These are phyloP conservation scores for Scolopax mira DNA, from an alignment of 2,113 vertebrate species.

Conservation along the genomic window DNA sequence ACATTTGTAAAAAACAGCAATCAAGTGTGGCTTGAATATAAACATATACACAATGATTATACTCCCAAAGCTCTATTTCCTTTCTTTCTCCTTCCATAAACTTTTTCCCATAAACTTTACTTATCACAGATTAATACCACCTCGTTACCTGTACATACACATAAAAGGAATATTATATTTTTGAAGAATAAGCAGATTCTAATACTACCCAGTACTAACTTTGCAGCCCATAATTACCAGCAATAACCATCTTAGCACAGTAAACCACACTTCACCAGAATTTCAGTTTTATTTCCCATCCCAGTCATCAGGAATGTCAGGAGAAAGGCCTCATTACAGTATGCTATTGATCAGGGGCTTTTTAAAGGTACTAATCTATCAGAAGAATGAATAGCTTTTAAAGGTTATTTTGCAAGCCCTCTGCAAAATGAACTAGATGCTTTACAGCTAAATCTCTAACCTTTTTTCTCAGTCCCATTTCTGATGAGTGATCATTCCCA, in stretches of 20 bases:
- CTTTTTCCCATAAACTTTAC: background rate
- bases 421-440: background rate
- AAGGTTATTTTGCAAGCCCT: background rate
- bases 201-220: background rate
- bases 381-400: background rate
- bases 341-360: background rate
- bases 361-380: background rate
- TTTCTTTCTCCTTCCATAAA: background rate
- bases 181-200: background rate
- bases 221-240: background rate
- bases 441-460: background rate
- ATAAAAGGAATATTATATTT: background rate
- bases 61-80: background rate
- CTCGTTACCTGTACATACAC: background rate
- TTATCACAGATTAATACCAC: background rate
- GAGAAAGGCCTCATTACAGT: background rate
- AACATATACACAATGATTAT: background rate
- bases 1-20: background rate
- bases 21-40: background rate
- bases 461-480: background rate
- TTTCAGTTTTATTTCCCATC: background rate
- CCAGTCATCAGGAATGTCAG: background rate
- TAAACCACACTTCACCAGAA: background rate
- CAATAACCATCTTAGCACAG: background rate
- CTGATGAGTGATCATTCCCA: fast-evolving